Evolutionary conservation across 1,140 invertebrate genomes (phyloP).

Genomic region (Argopecten irradians): DNA sequence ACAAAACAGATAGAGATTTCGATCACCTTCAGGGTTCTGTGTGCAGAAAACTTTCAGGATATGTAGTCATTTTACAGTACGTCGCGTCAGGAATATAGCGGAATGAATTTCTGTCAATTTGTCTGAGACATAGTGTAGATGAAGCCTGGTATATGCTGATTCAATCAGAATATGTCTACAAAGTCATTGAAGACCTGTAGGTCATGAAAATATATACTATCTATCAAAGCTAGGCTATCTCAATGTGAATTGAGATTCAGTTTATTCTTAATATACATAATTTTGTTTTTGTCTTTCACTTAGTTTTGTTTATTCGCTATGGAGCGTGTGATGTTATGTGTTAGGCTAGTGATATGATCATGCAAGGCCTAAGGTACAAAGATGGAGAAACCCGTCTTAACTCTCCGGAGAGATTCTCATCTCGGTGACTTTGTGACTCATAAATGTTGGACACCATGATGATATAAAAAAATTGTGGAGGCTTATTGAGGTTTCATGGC

Average conservation of each 20-base stretch:
- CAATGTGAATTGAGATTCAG: too few relatives aligned
- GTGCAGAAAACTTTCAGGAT: background rate
- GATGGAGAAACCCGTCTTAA: background rate
- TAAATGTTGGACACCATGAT: background rate
- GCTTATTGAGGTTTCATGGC: background rate
- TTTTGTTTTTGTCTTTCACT: background rate
- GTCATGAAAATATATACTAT: too few relatives aligned
- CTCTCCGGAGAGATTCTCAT: background rate
- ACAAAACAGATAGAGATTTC: too few relatives aligned
- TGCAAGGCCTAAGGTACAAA: too few relatives aligned
- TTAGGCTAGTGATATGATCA: too few relatives aligned
- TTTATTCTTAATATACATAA: too few relatives aligned
- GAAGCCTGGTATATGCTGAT: too few relatives aligned
- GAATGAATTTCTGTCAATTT: background rate
- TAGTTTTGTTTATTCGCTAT: background rate
- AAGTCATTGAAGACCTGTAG: too few relatives aligned
- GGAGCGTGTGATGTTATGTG: background rate
- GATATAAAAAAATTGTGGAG: background rate
- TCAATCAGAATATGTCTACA: background rate
- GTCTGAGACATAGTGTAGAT: background rate
- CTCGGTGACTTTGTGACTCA: background rate
- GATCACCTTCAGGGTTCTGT: background rate
- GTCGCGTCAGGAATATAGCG: background rate
- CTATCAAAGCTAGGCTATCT: too few relatives aligned
- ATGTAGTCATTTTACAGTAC: background rate